phyloP scores from a whole-genome alignment of 2,797 vertebrate species.

The Lacerta bilineata region DNA sequence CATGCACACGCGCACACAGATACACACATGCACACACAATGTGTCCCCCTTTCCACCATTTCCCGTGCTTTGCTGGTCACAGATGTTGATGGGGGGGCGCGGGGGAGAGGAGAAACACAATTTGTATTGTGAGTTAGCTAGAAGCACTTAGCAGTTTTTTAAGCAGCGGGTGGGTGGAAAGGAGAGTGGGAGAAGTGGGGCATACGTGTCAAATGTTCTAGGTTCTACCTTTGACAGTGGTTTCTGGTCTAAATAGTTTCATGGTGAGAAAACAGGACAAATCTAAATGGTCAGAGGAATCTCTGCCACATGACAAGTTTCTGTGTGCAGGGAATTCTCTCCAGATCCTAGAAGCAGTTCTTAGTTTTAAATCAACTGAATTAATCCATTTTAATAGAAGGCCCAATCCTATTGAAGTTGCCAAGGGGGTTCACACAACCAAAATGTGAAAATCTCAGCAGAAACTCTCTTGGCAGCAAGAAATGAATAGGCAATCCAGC shows the following conservation, averaged over 20 bases:
- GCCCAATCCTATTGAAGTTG: background rate
- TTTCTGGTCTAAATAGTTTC: slow-evolving; percentile 15
- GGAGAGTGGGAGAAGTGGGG: background rate
- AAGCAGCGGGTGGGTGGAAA: background rate
- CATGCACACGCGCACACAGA: background rate
- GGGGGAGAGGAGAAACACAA: background rate
- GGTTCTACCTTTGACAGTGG: slow-evolving; percentile 5
- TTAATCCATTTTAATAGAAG: slow-evolving; percentile 15
- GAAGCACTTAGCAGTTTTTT: slow-evolving; percentile 25
- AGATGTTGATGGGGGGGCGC: background rate
- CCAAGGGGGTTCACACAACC: background rate
- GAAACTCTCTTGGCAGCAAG: background rate
- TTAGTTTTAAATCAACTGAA: background rate
- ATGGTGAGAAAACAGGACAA: slow-evolving; percentile 6
- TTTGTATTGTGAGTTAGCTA: slow-evolving; percentile 21
- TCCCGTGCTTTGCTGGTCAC: slow-evolving; percentile 27
- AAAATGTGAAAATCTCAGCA: slow-evolving; percentile 22
- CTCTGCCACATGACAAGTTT: slow-evolving; percentile 8
- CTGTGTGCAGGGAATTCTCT: background rate
- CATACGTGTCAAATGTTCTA: background rate
- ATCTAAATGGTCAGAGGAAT: background rate
- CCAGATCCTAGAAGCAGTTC: background rate
- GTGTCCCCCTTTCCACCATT: slow-evolving; percentile 18
- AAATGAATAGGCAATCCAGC: background rate
- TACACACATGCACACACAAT: slow-evolving; percentile 24